phyloP scores from a whole-genome alignment of 2,888 invertebrate species.

The Plebejus melissa region DNA sequence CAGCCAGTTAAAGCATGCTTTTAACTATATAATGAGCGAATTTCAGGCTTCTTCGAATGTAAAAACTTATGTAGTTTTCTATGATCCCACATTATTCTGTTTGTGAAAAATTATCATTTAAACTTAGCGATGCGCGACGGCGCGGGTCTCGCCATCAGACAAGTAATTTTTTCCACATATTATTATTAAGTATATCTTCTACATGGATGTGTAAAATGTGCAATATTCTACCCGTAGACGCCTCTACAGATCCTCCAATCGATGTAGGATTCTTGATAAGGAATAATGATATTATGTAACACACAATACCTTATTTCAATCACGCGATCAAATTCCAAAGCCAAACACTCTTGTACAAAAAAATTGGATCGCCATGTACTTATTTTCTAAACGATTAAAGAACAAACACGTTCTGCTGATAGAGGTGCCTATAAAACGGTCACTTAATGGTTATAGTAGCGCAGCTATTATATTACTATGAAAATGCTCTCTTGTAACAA shows the following conservation, averaged over 20 bases:
- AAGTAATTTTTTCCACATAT: too few species aligned
- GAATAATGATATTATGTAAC: too few species aligned
- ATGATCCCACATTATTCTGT: neutral
- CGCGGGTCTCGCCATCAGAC: too few species aligned
- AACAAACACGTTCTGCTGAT: constrained; percentile 12
- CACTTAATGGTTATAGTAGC: neutral
- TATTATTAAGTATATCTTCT: too few species aligned
- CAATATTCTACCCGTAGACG: too few species aligned
- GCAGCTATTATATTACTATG: neutral
- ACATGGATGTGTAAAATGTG: too few species aligned
- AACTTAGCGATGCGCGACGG: too few species aligned
- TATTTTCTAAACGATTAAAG: constrained; percentile 2
- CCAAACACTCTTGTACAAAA: constrained; percentile 8
- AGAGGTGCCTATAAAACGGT: neutral
- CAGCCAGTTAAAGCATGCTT: neutral
- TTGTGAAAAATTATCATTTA: neutral
- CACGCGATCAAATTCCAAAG: constrained; percentile 10
- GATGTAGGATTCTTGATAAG: too few species aligned
- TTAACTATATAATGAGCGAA: neutral
- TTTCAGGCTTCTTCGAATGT: neutral
- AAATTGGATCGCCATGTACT: neutral
- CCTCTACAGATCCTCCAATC: too few species aligned
- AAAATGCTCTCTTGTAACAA: neutral
- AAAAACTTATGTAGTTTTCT: neutral
- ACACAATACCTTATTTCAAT: constrained; percentile 5